Evolutionary conservation across 2,797 vertebrate genomes (phyloP), one percentile per base, ranked within the genome.

Genomic region (Enteromius argenteus): DNA sequence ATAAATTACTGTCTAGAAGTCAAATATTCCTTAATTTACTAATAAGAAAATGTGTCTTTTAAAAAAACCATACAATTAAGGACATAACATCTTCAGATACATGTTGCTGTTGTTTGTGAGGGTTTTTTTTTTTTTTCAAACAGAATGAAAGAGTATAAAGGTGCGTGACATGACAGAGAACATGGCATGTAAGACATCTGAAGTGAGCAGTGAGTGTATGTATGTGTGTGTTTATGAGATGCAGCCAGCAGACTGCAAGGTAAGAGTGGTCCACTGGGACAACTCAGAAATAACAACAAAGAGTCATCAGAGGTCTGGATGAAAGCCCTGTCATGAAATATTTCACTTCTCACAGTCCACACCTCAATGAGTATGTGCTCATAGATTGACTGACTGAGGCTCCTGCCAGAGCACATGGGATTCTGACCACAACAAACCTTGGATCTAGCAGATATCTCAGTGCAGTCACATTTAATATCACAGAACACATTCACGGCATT

Each of bases 231-330:
- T 79, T 73, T 44, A 85, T 79, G 83, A 92, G 91, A 91, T 87
- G 91, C 90, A 88, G 87, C 89, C 90, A 92, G 92, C 90, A 88
- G 90, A 90, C 92, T 92, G 91, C 92, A 89, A 90, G 91, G 89
- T 92, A 91, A 92, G 91, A 92, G 88, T 92, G 90, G 89, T 89
- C 94, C 90, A 89, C 89, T 87, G 93, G 94, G 94, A 94, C 75
- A 91, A 93, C 93, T 92, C 89, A 93, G 83, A 94, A 94, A 95
- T 94, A 94, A 94, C 94, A 94, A 94, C 93, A 94, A 93, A 95
- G 93, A 81, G 85, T 90, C 87, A 89, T 93, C 89, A 87, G 91
- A 90, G 91, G 92, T 91, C 92, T 88, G 89, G 92, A 95, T 94
- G 92, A 95, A 95, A 95, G 94, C 84, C 90, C 90, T 91, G 92